Conservation (phyloP, 2,113 vertebrate genomes). For the Choloepus hoffmanni region DNA sequence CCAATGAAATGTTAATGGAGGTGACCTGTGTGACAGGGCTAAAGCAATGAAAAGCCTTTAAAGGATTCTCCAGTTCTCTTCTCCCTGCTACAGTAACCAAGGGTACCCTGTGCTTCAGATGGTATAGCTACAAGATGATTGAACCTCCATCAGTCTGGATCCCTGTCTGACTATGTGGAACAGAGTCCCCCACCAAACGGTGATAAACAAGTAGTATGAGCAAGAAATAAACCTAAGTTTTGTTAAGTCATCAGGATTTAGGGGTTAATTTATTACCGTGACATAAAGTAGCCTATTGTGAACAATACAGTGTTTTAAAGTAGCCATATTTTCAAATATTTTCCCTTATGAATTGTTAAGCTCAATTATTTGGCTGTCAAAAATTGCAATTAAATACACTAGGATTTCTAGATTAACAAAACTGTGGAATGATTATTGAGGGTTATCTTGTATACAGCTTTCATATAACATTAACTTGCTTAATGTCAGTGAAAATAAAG, state of each 20-base stretch:
- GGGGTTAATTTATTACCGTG: not conserved
- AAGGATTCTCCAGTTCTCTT: not conserved
- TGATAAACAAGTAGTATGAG: not conserved
- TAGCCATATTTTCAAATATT: not conserved
- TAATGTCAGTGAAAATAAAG: not conserved
- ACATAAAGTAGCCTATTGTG: not conserved
- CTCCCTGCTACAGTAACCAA: not conserved
- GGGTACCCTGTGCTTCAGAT: not conserved
- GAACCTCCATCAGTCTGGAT: not conserved
- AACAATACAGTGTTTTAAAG: not conserved
- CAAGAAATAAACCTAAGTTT: not conserved
- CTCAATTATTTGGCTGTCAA: not conserved
- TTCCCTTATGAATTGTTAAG: not conserved
- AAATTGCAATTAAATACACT: not conserved
- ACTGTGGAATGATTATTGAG: not conserved
- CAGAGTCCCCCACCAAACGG: fast-evolving
- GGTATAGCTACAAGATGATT: not conserved
- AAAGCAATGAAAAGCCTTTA: not conserved
- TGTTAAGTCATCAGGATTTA: not conserved
- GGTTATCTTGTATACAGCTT: not conserved
- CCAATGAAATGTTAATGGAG: not conserved
- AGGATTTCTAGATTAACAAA: not conserved
- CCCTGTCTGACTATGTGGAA: not conserved
- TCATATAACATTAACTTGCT: not conserved
- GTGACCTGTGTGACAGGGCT: not conserved